Conservation (phyloP, 2,797 vertebrate genomes). For the Silurus aristotelis region DNA sequence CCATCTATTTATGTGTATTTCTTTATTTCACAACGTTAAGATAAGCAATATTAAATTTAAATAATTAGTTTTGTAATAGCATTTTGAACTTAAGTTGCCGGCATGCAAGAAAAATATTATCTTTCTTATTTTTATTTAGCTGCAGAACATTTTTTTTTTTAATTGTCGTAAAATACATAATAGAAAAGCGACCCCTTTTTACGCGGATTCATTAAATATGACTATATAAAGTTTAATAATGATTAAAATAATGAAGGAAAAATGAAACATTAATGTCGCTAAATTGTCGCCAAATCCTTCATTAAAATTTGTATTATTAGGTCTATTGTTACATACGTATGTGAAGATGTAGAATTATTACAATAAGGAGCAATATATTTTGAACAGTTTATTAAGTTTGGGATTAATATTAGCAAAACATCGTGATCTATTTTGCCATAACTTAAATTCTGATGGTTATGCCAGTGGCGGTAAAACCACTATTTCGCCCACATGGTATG, state of each 20-base stretch:
- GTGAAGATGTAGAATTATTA: neutral
- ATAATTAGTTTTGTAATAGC: neutral
- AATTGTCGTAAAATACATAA: neutral
- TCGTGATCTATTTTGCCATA: neutral
- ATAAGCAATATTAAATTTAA: neutral
- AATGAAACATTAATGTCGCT: neutral
- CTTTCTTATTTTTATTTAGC: neutral
- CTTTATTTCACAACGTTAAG: neutral
- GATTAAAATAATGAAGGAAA: neutral
- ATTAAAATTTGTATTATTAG: neutral
- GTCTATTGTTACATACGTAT: neutral
- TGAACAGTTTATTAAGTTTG: neutral
- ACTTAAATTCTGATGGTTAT: neutral
- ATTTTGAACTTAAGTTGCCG: neutral
- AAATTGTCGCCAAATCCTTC: neutral
- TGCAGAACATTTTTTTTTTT: neutral
- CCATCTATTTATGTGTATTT: no score
- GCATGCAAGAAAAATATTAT: no score
- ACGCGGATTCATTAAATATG: neutral
- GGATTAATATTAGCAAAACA: neutral
- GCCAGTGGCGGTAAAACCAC: neutral
- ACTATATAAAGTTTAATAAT: neutral
- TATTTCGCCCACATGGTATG: no score
- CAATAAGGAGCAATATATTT: neutral
- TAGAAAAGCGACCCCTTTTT: neutral